These are phyloP conservation scores for Xestia xanthographa DNA, from an alignment of 2,888 invertebrate species.

Conservation along the genomic window DNA sequence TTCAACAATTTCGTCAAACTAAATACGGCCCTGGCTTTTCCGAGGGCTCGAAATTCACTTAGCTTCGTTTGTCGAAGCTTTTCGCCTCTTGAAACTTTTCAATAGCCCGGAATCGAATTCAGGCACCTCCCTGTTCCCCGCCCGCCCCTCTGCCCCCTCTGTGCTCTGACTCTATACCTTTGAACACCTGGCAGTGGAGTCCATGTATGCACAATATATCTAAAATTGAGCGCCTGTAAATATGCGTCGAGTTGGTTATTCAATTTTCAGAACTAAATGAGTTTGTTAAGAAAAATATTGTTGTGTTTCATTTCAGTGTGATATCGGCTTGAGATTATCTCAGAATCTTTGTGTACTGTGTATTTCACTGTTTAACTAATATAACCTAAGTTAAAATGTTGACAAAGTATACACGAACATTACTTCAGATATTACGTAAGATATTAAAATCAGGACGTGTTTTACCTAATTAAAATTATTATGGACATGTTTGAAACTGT, in stretches of 20 bases:
- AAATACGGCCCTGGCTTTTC: slow-evolving; percentile 73
- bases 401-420: not conserved
- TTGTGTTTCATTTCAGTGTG: not conserved
- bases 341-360: not conserved
- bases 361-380: not conserved
- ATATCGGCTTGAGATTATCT: not conserved
- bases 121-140: slow-evolving; percentile 74
- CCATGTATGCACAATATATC: slow-evolving; percentile 73
- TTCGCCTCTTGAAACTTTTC: slow-evolving; percentile 91
- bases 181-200: slow-evolving; percentile 75
- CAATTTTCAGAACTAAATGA: slow-evolving; percentile 34
- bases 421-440: too few relatives aligned
- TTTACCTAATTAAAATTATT: too few relatives aligned
- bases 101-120: slow-evolving; percentile 90
- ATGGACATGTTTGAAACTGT: too few relatives aligned
- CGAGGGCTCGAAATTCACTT: slow-evolving; percentile 90
- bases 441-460: too few relatives aligned
- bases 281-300: slow-evolving; percentile 3
- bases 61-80: slow-evolving; percentile 91
- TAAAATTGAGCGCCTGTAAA: slow-evolving; percentile 58
- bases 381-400: not conserved
- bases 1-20: slow-evolving; percentile 1
- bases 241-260: slow-evolving; percentile 40
- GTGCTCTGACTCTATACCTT: slow-evolving; percentile 68
- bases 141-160: slow-evolving; percentile 39